Conservation (phyloP, 2,888 invertebrate species). For the Caenorhabditis macrosperma region DNA sequence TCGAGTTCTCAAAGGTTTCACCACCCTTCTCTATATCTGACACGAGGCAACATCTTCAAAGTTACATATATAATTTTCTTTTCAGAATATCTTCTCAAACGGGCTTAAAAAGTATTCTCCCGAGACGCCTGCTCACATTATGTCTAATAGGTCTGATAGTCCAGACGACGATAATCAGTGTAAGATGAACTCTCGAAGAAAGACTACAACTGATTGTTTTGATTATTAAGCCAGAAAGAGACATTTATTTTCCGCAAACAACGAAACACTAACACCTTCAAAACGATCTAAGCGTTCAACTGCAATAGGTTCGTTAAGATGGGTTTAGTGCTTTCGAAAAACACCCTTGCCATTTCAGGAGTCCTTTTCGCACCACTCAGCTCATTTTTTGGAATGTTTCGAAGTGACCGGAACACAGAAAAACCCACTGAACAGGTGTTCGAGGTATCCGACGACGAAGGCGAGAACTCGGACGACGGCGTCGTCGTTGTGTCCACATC, state of each 20-base stretch:
- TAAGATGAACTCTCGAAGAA: neutral
- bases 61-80: neutral
- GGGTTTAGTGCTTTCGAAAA: neutral
- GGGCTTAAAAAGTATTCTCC: neutral
- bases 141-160: slow-evolving; percentile 18
- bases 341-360: neutral
- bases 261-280: neutral
- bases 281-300: neutral
- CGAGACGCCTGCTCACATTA: neutral
- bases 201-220: neutral
- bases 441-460: neutral
- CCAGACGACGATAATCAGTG: slow-evolving; percentile 33
- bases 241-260: slow-evolving; percentile 13
- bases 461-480: neutral
- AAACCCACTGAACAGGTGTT: neutral
- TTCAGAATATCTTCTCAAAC: neutral
- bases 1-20: neutral
- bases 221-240: slow-evolving; percentile 48
- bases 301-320: neutral
- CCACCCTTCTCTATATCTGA: neutral
- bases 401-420: neutral
- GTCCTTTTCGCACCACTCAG: neutral
- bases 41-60: too few species aligned
- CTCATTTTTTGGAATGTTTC: slow-evolving; percentile 23
- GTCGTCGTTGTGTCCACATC: neutral